phyloP scores from a whole-genome alignment of 2,797 vertebrate genomes.

The Heliangelus exortis region DNA sequence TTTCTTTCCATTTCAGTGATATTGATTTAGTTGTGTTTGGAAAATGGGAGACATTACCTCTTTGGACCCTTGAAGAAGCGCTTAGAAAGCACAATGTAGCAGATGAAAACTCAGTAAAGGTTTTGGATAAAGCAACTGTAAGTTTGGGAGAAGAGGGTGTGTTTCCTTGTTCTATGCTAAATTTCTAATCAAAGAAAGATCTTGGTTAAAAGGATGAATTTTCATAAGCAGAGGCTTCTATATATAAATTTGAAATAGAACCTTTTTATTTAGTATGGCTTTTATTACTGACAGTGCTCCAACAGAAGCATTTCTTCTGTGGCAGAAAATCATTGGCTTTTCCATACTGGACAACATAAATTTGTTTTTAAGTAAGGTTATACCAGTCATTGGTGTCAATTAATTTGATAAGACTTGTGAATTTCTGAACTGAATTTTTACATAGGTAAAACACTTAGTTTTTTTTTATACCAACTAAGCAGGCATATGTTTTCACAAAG shows the following conservation, averaged over 20 bases:
- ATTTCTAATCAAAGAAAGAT: not conserved
- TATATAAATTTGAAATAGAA: not conserved
- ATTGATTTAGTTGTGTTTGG: slow-evolving; percentile 98
- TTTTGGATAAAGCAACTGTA: slow-evolving; percentile 98
- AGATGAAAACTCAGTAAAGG: slow-evolving; percentile 95
- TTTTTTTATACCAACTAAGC: not conserved
- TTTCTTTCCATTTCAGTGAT: slow-evolving; percentile 82
- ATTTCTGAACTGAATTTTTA: not conserved
- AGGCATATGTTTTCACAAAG: not conserved
- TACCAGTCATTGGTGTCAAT: not conserved
- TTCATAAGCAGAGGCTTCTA: not conserved
- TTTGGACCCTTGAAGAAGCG: slow-evolving; percentile 98
- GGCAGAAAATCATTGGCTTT: not conserved
- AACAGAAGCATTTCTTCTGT: not conserved
- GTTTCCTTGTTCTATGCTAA: not conserved
- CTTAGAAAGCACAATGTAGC: slow-evolving; percentile 94
- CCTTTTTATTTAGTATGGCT: not conserved
- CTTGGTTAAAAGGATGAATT: not conserved
- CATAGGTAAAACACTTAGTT: not conserved
- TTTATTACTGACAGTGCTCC: not conserved
- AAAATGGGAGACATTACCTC: slow-evolving; percentile 95
- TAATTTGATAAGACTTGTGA: not conserved
- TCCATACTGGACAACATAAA: not conserved
- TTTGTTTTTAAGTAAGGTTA: not conserved
- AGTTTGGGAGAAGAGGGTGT: slow-evolving; percentile 52